Conservation (phyloP, 1,140 invertebrate species). For the Drosophila lacteicornis region DNA sequence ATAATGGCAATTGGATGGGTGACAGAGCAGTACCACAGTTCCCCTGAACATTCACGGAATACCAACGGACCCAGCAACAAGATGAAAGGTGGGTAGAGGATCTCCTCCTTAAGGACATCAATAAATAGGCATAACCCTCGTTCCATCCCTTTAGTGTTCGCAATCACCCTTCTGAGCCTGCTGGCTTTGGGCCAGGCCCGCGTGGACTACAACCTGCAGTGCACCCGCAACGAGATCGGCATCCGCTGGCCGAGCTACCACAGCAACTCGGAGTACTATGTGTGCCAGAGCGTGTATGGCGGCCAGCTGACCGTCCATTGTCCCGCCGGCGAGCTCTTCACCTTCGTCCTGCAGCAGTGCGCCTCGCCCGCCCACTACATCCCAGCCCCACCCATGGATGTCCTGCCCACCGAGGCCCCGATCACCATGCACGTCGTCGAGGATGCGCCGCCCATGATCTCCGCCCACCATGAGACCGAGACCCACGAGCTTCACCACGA, state of each 20-base stretch:
- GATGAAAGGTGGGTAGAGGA: slow-evolving; percentile 63
- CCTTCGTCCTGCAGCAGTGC: slow-evolving; percentile 78
- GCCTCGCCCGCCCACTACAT: slow-evolving; percentile 61
- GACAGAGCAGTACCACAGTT: slow-evolving; percentile 67
- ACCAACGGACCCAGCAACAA: slow-evolving; percentile 25
- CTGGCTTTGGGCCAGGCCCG: slow-evolving; percentile 63
- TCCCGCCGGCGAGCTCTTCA: slow-evolving; percentile 73
- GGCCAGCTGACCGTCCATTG: slow-evolving; percentile 65
- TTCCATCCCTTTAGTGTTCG: slow-evolving; percentile 45
- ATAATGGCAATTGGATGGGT: slow-evolving; percentile 55
- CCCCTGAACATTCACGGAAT: slow-evolving; percentile 62
- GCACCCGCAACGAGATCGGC: slow-evolving; percentile 64
- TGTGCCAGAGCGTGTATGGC: slow-evolving; percentile 61
- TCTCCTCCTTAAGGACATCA: neutral
- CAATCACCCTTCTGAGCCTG: slow-evolving; percentile 67
- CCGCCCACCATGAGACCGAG: slow-evolving; percentile 3
- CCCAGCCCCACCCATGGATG: slow-evolving; percentile 64
- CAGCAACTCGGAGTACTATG: slow-evolving; percentile 78
- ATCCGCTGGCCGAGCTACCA: slow-evolving; percentile 83
- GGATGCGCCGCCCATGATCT: slow-evolving; percentile 56
- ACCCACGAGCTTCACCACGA: slow-evolving; percentile 23
- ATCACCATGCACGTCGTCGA: slow-evolving; percentile 50
- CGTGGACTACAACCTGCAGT: slow-evolving; percentile 69
- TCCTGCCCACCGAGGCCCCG: slow-evolving; percentile 62
- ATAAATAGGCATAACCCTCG: neutral